Evolutionary conservation across 1,140 invertebrate genomes (phyloP).

Genomic region (Polypedilum pembai): DNA sequence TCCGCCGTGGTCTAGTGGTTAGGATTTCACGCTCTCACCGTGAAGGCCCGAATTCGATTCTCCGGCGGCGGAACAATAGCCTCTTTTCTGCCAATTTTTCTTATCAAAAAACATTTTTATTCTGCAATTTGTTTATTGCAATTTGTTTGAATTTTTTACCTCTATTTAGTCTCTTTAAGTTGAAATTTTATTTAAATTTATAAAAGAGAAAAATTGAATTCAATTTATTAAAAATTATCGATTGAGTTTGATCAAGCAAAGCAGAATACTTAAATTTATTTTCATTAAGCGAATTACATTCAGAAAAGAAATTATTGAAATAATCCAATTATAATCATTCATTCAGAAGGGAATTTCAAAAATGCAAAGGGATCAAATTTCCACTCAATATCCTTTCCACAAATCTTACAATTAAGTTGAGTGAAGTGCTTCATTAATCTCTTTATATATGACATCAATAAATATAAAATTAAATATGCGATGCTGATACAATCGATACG

Average conservation of each 20-base stretch:
- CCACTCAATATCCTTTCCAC: background rate
- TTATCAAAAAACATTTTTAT: background rate
- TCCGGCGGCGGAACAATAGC: no score
- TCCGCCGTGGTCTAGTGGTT: no score
- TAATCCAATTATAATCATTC: background rate
- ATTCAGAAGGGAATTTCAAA: background rate
- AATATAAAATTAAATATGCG: slow-evolving; percentile 3
- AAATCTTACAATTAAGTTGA: background rate
- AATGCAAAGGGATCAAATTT: background rate
- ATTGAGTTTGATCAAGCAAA: no score
- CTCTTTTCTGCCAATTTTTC: no score
- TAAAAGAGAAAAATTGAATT: no score
- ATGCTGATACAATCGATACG: slow-evolving; percentile 10
- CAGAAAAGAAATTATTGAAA: no score
- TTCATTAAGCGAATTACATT: background rate
- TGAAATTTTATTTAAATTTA: no score
- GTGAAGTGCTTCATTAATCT: slow-evolving; percentile 3
- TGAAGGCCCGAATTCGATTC: no score
- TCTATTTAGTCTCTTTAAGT: no score
- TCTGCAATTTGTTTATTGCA: background rate
- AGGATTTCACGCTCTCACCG: no score
- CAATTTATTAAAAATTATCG: no score
- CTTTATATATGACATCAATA: slow-evolving; percentile 6
- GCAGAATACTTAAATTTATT: background rate
- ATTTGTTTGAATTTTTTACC: no score